Conservation (phyloP, 2,113 vertebrate genomes). For the Daphoenositta chrysoptera region DNA sequence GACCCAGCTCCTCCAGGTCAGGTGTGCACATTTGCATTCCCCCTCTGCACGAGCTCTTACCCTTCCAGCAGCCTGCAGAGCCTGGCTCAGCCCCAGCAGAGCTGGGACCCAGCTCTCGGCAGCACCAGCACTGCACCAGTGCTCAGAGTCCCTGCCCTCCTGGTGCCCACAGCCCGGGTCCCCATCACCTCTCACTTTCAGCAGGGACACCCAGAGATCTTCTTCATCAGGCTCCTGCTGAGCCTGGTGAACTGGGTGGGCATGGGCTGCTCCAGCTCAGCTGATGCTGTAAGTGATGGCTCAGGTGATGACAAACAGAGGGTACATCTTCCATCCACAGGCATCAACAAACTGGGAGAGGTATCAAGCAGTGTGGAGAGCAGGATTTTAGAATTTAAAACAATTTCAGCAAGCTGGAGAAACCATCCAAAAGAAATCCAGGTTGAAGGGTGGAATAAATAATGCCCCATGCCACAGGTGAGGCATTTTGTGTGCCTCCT, state of each 20-base stretch:
- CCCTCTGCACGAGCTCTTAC: not conserved
- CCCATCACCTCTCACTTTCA: not conserved
- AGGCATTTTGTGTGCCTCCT: not conserved
- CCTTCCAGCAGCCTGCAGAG: not conserved
- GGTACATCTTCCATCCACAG: not conserved
- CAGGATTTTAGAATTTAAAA: not conserved
- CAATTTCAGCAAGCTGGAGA: not conserved
- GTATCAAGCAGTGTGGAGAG: not conserved
- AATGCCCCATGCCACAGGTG: not conserved
- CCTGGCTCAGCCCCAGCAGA: not conserved
- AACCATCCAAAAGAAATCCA: not conserved
- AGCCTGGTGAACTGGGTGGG: not conserved
- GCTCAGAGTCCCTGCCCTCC: not conserved
- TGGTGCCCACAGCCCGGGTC: not conserved
- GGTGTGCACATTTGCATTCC: not conserved
- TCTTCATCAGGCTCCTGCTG: not conserved
- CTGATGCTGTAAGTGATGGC: not conserved
- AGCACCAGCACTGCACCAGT: not conserved
- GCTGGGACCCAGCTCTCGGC: not conserved
- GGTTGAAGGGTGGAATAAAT: not conserved
- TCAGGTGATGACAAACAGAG: not conserved
- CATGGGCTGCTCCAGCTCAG: accelerated
- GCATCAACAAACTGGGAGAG: not conserved
- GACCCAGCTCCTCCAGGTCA: not conserved
- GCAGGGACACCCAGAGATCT: not conserved